phyloP scores from a whole-genome alignment of 2,888 invertebrate species.

The Unio pictorum region DNA sequence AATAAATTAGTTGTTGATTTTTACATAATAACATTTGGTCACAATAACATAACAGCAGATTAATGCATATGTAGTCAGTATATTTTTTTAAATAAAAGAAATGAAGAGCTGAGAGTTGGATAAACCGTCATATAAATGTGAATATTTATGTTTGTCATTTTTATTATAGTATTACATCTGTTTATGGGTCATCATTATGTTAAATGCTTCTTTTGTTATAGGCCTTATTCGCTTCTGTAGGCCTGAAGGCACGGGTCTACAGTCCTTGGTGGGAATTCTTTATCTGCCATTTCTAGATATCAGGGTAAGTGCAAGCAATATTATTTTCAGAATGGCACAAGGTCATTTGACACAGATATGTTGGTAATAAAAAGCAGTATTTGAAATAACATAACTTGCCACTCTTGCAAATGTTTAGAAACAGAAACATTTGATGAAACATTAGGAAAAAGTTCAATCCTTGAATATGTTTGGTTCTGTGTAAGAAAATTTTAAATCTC shows the following conservation, averaged over 20 bases:
- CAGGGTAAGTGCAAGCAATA: conserved; percentile 78
- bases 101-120: too few species aligned
- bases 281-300: conserved; percentile 91
- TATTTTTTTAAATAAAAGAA: too few species aligned
- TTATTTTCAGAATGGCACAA: too few species aligned
- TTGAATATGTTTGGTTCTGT: conserved; percentile 1
- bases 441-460: neutral
- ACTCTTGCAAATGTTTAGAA: neutral
- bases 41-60: too few species aligned
- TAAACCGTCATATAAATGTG: too few species aligned
- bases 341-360: too few species aligned
- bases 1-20: too few species aligned
- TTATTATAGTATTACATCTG: neutral
- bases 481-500: neutral
- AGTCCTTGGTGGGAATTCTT: conserved; percentile 74
- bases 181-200: neutral
- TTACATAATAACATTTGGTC: too few species aligned
- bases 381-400: neutral
- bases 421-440: neutral
- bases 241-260: conserved; percentile 69
- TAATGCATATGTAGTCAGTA: too few species aligned
- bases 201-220: conserved; percentile 62
- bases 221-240: conserved; percentile 74
- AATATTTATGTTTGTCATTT: too few species aligned
- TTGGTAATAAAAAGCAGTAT: too few species aligned